These are phyloP conservation scores for Clitarchus hookeri DNA, from an alignment of 2,888 invertebrate genomes.

Conservation along the genomic window DNA sequence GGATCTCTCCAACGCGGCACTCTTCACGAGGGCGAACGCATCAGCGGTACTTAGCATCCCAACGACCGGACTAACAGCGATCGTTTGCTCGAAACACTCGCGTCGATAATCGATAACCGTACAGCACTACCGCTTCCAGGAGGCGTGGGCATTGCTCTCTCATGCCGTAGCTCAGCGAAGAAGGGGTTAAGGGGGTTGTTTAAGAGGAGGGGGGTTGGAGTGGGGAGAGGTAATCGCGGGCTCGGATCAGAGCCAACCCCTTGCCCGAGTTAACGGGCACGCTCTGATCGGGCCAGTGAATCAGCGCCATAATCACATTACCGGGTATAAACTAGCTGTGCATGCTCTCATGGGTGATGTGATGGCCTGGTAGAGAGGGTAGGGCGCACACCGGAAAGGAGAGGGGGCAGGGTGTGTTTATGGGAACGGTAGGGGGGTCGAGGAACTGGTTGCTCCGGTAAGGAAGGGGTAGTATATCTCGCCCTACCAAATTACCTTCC, in stretches of 20 bases:
- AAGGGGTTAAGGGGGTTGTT: too few species aligned
- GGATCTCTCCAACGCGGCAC: too few species aligned
- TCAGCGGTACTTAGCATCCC: too few species aligned
- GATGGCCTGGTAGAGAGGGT: not conserved
- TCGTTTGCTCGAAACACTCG: too few species aligned
- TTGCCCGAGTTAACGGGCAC: not conserved
- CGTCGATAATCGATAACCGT: too few species aligned
- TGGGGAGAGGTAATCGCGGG: not conserved
- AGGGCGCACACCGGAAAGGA: not conserved
- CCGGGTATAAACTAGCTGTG: conserved; percentile 30
- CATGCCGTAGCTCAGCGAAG: too few species aligned
- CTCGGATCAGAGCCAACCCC: conserved; percentile 2
- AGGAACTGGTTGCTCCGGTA: too few species aligned
- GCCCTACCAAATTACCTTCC: not conserved
- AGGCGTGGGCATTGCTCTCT: too few species aligned
- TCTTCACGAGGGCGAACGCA: too few species aligned
- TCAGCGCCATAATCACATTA: conserved; percentile 37
- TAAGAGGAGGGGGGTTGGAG: not conserved
- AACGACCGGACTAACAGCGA: too few species aligned
- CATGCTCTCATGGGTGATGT: conserved; percentile 7
- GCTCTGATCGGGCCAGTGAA: conserved; percentile 32
- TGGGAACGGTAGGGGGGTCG: too few species aligned
- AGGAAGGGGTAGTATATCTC: not conserved
- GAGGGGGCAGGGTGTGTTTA: not conserved
- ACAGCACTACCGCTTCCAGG: too few species aligned